A percentile compares a stretch with the other conserved stretches of the same genome.
These are phyloP conservation scores for Montipora sp. DNA, from an alignment of 64 coral and sea anemone genomes.

Conservation along the genomic window DNA sequence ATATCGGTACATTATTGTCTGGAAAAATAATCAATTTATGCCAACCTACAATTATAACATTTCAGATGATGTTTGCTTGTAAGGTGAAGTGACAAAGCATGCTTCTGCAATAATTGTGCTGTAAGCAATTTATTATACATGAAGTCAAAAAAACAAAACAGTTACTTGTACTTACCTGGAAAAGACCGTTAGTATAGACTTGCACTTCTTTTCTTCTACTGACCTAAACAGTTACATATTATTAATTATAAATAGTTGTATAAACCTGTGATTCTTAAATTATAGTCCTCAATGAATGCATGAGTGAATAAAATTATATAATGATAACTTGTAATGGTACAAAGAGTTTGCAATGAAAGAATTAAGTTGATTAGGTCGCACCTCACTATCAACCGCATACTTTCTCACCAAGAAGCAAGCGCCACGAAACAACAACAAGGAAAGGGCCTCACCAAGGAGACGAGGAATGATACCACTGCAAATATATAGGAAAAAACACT, in stretches of 20 bases:
- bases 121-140: no score
- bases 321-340: no score
- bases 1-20: no score
- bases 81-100: no score
- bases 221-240: conserved; percentile 13
- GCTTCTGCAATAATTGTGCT: no score
- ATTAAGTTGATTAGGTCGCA: not conserved
- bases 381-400: conserved; percentile 86
- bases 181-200: conserved; percentile 71
- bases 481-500: not conserved
- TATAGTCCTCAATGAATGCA: not conserved
- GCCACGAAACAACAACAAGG: conserved; percentile 68
- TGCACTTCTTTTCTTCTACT: conserved; percentile 81
- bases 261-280: not conserved
- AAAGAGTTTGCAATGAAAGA: no score
- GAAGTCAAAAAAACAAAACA: no score
- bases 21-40: no score
- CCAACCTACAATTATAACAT: no score
- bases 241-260: not conserved
- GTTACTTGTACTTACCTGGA: conserved; percentile 39
- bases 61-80: no score
- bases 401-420: conserved; percentile 77
- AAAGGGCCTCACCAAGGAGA: conserved; percentile 74
- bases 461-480: conserved; percentile 82
- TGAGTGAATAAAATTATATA: no score